Conservation (phyloP, 2,888 invertebrate species). For the Eilema griseolum region DNA sequence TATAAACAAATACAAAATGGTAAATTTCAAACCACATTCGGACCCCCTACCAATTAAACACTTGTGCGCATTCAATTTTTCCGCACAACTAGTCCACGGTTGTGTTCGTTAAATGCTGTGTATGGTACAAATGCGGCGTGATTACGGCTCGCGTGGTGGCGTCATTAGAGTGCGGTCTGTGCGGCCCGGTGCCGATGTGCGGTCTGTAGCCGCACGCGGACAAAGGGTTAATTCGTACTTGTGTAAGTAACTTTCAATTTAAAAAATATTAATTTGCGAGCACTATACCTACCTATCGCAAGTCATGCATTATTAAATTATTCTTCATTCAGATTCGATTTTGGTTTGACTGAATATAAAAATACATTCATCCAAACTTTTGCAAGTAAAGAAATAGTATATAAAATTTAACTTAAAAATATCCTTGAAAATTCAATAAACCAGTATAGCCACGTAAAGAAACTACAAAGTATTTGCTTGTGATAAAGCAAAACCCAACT, state of each 20-base stretch:
- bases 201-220: constrained; percentile 32
- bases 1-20: not conserved
- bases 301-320: not conserved
- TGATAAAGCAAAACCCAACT: not conserved
- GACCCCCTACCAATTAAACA: not conserved
- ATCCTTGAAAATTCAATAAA: not conserved
- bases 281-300: too few species aligned
- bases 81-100: constrained; percentile 19
- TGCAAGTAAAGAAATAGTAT: too few species aligned
- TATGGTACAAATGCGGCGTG: constrained; percentile 40
- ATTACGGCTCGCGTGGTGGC: constrained; percentile 42
- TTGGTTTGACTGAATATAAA: not conserved
- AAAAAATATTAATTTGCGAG: not conserved
- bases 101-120: constrained; percentile 36
- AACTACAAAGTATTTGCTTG: not conserved
- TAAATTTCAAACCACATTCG: not conserved
- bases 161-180: constrained; percentile 49
- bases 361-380: not conserved
- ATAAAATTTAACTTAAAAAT: not conserved
- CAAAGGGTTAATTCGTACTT: constrained; percentile 36
- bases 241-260: not conserved
- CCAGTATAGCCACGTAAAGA: not conserved
- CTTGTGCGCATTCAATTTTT: constrained; percentile 10
- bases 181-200: constrained; percentile 40
- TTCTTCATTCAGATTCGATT: not conserved